A percentile compares a stretch with the other conserved stretches of the same genome.
phyloP scores from a whole-genome alignment of 2,797 vertebrate species.

The Sebastes taczanowskii region DNA sequence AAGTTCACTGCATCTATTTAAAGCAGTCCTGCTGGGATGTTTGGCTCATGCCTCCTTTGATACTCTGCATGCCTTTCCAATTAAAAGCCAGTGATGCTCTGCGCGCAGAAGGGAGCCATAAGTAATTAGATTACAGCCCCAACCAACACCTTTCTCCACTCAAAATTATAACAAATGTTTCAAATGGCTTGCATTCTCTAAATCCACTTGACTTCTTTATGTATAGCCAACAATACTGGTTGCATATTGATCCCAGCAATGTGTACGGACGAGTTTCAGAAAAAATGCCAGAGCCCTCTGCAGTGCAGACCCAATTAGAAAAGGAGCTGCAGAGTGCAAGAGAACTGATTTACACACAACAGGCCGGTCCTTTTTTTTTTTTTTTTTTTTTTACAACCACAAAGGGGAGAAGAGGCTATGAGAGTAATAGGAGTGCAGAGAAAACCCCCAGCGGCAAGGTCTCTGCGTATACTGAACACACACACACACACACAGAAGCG shows the following conservation, averaged over 20 bases:
- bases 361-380: conserved; percentile 33
- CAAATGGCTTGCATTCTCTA: conserved; percentile 24
- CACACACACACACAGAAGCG: conserved; percentile 74
- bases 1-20: conserved; percentile 32
- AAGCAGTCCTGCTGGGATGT: conserved; percentile 50
- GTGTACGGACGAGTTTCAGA: conserved; percentile 38
- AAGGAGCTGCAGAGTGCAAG: conserved; percentile 60
- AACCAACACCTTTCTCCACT: not conserved
- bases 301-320: conserved; percentile 74
- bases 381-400: conserved; percentile 69
- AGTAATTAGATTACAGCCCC: conserved; percentile 43
- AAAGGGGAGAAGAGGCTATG: conserved; percentile 74
- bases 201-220: conserved; percentile 55
- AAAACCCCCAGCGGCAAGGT: conserved; percentile 74
- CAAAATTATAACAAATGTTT: conserved; percentile 29
- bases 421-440: conserved; percentile 73
- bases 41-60: conserved; percentile 47
- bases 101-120: conserved; percentile 28
- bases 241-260: conserved; percentile 56
- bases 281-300: conserved; percentile 52
- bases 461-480: conserved; percentile 71
- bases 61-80: conserved; percentile 62
- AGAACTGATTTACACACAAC: conserved; percentile 77
- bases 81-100: conserved; percentile 55
- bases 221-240: conserved; percentile 3